Percentiles rank a stretch among this genome's conserved stretches.
These are phyloP conservation scores for Callinectes sapidus DNA, from an alignment of 2,888 invertebrate genomes.

Conservation along the genomic window DNA sequence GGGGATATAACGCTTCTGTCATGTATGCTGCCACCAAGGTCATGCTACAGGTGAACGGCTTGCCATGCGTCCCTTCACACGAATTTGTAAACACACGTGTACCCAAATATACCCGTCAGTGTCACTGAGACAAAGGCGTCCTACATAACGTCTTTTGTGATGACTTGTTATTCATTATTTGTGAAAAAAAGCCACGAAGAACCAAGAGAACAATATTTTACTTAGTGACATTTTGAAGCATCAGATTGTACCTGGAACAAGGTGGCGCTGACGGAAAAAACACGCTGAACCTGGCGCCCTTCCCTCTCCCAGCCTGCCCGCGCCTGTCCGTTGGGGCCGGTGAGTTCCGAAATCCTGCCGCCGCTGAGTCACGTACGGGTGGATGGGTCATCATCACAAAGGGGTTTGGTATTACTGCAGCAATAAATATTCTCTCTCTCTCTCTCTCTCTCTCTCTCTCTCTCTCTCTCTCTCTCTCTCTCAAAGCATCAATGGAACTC, in stretches of 20 bases:
- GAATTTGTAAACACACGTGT: background rate
- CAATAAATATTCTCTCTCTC: background rate
- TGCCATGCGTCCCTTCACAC: background rate
- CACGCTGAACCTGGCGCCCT: background rate
- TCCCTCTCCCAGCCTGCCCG: background rate
- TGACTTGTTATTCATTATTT: background rate
- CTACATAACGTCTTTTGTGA: background rate
- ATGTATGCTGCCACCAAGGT: background rate
- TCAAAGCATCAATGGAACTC: background rate
- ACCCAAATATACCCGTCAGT: background rate
- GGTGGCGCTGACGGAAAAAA: background rate
- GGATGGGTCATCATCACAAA: background rate
- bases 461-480: background rate
- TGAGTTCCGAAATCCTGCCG: background rate
- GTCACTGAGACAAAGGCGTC: background rate
- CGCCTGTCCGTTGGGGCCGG: conserved; percentile 10
- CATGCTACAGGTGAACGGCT: background rate
- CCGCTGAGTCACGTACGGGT: background rate
- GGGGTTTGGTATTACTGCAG: background rate
- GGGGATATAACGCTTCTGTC: background rate
- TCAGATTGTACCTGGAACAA: no score
- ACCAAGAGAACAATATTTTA: background rate
- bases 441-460: conserved; percentile 15
- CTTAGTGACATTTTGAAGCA: background rate
- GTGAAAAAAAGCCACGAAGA: background rate